Evolutionary conservation across 2,888 invertebrate species (phyloP).

Genomic region (Heliconius ethilla): DNA sequence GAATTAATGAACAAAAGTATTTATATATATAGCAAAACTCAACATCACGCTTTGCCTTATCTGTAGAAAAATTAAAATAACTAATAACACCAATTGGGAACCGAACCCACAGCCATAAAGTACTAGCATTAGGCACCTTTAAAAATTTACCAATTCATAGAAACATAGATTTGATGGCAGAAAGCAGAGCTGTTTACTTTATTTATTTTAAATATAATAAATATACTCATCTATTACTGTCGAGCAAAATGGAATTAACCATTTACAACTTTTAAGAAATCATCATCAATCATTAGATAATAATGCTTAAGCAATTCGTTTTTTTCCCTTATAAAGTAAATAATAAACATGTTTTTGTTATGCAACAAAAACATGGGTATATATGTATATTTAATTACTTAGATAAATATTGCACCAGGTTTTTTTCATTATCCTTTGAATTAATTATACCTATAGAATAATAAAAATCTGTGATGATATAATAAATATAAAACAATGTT

Average conservation of each 20-base stretch:
- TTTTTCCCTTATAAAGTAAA: slow-evolving; percentile 1
- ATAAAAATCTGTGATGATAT: too few relatives aligned
- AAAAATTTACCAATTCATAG: too few relatives aligned
- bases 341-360: not conserved
- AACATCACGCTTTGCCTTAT: too few relatives aligned
- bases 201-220: too few relatives aligned
- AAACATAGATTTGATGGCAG: too few relatives aligned
- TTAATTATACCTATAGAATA: not conserved
- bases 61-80: too few relatives aligned
- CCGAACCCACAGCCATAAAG: too few relatives aligned
- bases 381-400: not conserved
- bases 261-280: not conserved
- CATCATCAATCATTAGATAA: not conserved
- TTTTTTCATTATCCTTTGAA: not conserved
- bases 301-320: not conserved
- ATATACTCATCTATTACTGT: not conserved
- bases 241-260: not conserved
- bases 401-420: not conserved
- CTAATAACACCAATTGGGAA: too few relatives aligned
- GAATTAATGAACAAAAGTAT: not conserved
- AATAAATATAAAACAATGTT: not conserved
- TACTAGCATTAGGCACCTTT: too few relatives aligned
- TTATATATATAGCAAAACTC: too few relatives aligned
- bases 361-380: too few relatives aligned
- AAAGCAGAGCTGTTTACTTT: too few relatives aligned